Evolutionary conservation across 2,113 vertebrate species (phyloP), one percentile per base, ranked within the genome.

Genomic region (Harpagus bidentatus): DNA sequence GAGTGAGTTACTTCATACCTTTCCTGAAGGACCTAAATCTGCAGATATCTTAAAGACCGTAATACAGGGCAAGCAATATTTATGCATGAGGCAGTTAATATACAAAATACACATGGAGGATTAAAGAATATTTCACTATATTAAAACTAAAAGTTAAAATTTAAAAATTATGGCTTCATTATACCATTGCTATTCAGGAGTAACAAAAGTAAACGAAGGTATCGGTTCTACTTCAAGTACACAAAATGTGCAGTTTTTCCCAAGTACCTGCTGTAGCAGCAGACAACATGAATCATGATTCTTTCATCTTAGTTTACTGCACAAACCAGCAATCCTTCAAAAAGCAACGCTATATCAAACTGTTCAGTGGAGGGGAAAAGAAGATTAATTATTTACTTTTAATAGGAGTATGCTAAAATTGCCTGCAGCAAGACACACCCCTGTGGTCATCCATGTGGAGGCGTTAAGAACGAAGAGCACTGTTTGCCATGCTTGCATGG

Each of bases 381-480:
- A 18, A 56, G 34, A 63, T 50, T 77, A 48, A 73, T 42, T 71
- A 88, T 94, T 90, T 55, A 16, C 79, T 76, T 95, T 86, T 81
- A 47, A 76, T 66, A 99, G 99, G 99, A 99, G 86, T 99, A 99
- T 58, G 98, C 99, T 29, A 99, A 99, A 93, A 98, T 99, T 65
- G 99, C 99, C 21, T 99, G 99, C 94, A 98, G 99, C 97, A 99
- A 99, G 97, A 99, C 99, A 5, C 99, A 99, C 74, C 88, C 98
- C 12, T 99, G 99, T 28, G 99, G 99, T 23, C 99, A 99, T 81
- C 99, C 99, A 0, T 99, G 99, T 38, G 99, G 99, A 43, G 99
- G 99, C 8, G 99, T 99, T 29, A 99, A 99, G 97, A 99, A 99
- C 0, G 99, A 99, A 88, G 99, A 99, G 76, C 97, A 98, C 29